These are phyloP conservation scores for Calliopum simillimum DNA, from an alignment of 2,888 invertebrate genomes.

Conservation along the genomic window DNA sequence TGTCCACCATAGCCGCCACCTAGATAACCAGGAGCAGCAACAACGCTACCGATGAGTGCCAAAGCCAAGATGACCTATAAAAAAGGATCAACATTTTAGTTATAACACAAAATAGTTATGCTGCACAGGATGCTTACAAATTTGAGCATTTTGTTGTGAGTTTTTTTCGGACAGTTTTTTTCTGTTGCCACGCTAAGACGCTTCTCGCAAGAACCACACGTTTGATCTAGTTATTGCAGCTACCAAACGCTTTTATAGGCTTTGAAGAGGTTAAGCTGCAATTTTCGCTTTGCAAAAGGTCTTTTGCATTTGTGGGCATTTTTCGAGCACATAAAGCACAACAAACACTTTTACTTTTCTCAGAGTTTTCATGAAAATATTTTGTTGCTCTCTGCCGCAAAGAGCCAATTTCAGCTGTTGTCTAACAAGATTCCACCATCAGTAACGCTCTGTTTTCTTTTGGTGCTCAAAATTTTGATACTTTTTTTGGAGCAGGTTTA, in stretches of 20 bases:
- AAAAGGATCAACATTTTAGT: background rate
- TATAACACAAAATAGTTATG: background rate
- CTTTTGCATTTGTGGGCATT: background rate
- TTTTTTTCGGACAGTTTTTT: constrained; percentile 3
- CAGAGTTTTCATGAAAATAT: constrained; percentile 29
- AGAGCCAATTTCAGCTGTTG: no score
- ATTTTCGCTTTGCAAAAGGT: background rate
- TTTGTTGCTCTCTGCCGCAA: background rate
- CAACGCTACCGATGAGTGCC: constrained; percentile 58
- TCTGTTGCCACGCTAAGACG: constrained; percentile 19
- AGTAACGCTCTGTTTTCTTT: background rate
- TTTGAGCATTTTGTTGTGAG: constrained; percentile 57
- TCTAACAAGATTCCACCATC: no score
- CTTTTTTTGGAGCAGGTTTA: no score
- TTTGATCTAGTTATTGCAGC: constrained; percentile 38
- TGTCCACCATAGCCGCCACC: constrained; percentile 50
- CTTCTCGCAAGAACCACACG: constrained; percentile 50
- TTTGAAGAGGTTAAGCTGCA: background rate
- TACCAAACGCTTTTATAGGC: constrained; percentile 41
- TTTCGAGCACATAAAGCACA: background rate
- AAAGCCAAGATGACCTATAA: constrained; percentile 55
- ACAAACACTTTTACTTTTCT: constrained; percentile 34
- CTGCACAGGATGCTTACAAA: constrained; percentile 52
- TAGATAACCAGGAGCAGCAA: constrained; percentile 63
- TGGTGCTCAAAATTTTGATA: no score